These are phyloP conservation scores for Sebastes diploproa DNA, from an alignment of 2,797 vertebrate species.

Conservation along the genomic window DNA sequence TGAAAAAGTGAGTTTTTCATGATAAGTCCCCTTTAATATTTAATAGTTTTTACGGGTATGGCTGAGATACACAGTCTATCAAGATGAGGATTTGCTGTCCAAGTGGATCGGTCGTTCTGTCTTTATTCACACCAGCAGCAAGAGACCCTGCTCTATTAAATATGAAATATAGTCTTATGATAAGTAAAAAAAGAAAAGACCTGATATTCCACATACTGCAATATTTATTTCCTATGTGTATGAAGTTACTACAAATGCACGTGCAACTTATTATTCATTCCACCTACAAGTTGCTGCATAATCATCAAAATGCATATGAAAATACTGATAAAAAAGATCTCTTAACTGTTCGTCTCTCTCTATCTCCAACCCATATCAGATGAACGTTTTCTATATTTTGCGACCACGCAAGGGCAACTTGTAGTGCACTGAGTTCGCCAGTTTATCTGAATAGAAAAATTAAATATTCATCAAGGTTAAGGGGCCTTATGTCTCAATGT, in stretches of 20 bases:
- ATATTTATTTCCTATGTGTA: not conserved
- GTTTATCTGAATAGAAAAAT: conserved; percentile 60
- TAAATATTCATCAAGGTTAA: conserved; percentile 75
- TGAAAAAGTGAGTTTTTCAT: no score
- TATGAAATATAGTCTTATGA: not conserved
- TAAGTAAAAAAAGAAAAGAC: not conserved
- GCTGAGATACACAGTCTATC: conserved; percentile 14
- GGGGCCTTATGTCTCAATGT: conserved; percentile 33
- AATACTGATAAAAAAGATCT: not conserved
- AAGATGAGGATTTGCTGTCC: conserved; percentile 19
- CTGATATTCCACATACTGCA: not conserved
- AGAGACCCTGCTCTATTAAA: not conserved
- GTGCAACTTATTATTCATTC: not conserved
- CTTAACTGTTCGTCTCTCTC: not conserved
- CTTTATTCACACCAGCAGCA: conserved; percentile 1
- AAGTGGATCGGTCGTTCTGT: not conserved
- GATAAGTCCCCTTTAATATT: not conserved
- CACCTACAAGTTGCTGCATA: not conserved
- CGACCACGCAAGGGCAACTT: conserved; percentile 13
- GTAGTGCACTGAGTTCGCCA: conserved; percentile 14
- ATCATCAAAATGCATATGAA: not conserved
- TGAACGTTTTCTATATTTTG: conserved; percentile 17
- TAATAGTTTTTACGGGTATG: conserved; percentile 15
- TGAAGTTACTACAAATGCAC: not conserved
- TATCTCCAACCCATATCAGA: not conserved